Conservation (phyloP, 1,140 invertebrate genomes). For the Solenopsis invicta region DNA sequence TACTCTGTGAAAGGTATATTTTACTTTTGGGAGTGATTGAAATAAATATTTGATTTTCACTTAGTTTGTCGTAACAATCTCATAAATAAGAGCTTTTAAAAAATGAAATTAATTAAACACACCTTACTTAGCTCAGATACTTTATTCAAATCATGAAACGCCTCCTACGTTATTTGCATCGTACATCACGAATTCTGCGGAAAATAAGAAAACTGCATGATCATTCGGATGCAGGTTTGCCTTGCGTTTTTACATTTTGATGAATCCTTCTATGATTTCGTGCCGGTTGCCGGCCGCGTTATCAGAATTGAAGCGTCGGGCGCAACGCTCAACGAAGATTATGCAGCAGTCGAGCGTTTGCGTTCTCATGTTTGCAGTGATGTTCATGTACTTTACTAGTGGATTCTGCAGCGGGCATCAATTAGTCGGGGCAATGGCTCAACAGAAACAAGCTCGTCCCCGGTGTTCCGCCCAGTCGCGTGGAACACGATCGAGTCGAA, state of each 20-base stretch:
- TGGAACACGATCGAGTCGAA: constrained; percentile 40
- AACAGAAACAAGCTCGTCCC: constrained; percentile 58
- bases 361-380: constrained; percentile 22
- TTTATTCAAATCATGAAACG: neutral
- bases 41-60: no score
- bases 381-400: constrained; percentile 32
- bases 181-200: neutral
- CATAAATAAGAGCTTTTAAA: no score
- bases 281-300: neutral
- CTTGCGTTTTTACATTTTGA: neutral
- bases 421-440: constrained; percentile 62
- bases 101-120: no score
- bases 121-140: neutral
- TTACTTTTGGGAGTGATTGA: no score
- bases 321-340: constrained; percentile 8
- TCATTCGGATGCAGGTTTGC: neutral
- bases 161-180: neutral
- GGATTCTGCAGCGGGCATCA: constrained; percentile 66
- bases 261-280: neutral
- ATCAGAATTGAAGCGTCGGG: constrained; percentile 23
- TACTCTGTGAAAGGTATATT: no score
- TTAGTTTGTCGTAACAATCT: no score
- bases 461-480: constrained; percentile 61
- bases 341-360: constrained; percentile 29
- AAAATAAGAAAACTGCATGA: neutral